Conservation (phyloP, 2,888 invertebrate species). For the Tolmerus cingulatus region DNA sequence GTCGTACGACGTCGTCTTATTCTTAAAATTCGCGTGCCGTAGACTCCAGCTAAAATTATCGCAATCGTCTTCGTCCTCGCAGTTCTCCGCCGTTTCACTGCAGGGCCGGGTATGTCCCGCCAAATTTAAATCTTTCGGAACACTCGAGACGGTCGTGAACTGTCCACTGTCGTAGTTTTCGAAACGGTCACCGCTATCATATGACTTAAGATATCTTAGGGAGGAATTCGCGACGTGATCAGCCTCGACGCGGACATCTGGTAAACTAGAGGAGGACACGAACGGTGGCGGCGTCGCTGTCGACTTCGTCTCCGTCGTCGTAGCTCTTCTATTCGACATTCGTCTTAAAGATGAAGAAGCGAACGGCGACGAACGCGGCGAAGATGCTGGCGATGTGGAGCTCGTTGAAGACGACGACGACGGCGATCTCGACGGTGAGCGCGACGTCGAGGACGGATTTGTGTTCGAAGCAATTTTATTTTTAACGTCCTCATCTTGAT, state of each 20-base stretch:
- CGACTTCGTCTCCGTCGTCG: not conserved
- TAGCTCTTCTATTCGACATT: not conserved
- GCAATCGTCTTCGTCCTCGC: conserved; percentile 1
- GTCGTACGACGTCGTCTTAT: conserved; percentile 47
- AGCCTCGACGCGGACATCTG: conserved; percentile 57
- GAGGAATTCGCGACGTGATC: conserved; percentile 41
- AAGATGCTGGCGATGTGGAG: conserved; percentile 52
- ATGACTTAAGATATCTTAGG: conserved; percentile 21
- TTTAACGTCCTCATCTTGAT: conserved; percentile 49
- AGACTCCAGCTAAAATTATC: conserved; percentile 44
- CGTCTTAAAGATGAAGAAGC: conserved; percentile 57
- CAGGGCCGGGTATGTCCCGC: conserved; percentile 52
- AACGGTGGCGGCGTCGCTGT: conserved; percentile 32
- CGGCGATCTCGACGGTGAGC: conserved; percentile 49
- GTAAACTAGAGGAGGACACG: conserved; percentile 57
- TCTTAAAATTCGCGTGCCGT: conserved; percentile 19
- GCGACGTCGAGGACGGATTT: conserved; percentile 55
- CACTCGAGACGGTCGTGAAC: conserved; percentile 63
- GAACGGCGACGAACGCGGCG: conserved; percentile 55
- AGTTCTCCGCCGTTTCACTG: not conserved
- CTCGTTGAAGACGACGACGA: conserved; percentile 50
- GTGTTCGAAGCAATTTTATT: conserved; percentile 50
- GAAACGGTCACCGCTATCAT: conserved; percentile 9
- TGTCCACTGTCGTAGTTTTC: conserved; percentile 36
- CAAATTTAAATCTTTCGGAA: conserved; percentile 74